These are phyloP conservation scores for Rhagium mordax DNA, from an alignment of 2,888 invertebrate genomes.

Conservation along the genomic window DNA sequence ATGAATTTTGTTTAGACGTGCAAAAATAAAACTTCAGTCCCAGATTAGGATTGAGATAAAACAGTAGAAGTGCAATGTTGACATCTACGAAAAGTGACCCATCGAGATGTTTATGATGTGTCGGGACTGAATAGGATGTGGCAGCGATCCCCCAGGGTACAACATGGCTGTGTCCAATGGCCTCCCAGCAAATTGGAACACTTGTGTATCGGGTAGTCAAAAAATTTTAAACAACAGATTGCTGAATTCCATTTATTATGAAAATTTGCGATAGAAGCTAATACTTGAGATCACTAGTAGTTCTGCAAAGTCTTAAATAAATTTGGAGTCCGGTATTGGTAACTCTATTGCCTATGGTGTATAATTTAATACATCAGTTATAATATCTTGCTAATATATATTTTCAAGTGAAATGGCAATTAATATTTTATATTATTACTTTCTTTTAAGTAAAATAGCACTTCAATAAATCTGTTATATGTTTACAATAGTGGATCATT, in stretches of 20 bases:
- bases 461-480: no score
- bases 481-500: no score
- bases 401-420: no score
- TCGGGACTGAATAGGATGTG: constrained; percentile 29
- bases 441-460: no score
- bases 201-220: constrained; percentile 14
- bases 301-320: no score
- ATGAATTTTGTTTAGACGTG: background rate
- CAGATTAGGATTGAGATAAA: constrained; percentile 20
- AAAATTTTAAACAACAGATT: background rate
- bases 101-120: constrained; percentile 41
- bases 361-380: no score
- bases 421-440: no score
- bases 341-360: no score
- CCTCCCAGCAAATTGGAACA: constrained; percentile 38
- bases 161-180: constrained; percentile 30
- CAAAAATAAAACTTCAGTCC: constrained; percentile 1
- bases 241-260: background rate
- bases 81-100: constrained; percentile 32
- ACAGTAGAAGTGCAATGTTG: constrained; percentile 11
- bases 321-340: no score
- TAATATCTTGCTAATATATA: no score
- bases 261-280: background rate
- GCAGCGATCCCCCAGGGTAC: constrained; percentile 36
- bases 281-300: no score